phyloP scores from a whole-genome alignment of 2,888 invertebrate genomes.

The Latrodectus elegans region DNA sequence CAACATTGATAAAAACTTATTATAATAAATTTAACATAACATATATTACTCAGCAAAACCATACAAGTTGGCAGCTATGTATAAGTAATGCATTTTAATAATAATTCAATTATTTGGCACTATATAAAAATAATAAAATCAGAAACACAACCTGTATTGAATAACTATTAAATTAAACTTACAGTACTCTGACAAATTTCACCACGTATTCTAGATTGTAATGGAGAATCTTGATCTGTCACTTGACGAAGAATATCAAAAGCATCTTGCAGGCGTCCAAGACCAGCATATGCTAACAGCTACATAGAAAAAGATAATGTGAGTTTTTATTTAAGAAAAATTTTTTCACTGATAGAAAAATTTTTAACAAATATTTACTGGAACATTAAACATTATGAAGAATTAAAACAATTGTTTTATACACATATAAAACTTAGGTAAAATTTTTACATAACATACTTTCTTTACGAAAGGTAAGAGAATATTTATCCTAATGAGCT shows the following conservation, averaged over 20 bases:
- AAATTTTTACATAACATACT: background rate
- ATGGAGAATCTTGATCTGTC: conserved; percentile 75
- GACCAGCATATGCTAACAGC: conserved; percentile 79
- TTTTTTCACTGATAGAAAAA: background rate
- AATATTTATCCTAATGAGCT: background rate
- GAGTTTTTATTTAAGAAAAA: background rate
- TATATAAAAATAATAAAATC: background rate
- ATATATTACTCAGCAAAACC: background rate
- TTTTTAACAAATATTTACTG: background rate
- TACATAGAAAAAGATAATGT: conserved; percentile 70
- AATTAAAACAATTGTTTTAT: background rate
- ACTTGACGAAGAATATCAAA: conserved; percentile 79
- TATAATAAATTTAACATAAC: background rate
- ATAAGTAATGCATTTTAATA: background rate
- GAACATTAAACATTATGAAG: background rate
- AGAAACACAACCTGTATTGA: background rate
- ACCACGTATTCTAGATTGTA: conserved; percentile 33
- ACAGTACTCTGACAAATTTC: conserved; percentile 66
- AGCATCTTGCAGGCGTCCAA: conserved; percentile 81
- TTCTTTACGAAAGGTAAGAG: background rate
- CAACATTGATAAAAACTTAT: background rate
- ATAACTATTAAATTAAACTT: background rate
- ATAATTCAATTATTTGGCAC: background rate
- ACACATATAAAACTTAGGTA: background rate
- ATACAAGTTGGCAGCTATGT: background rate